Base-by-base conservation (phyloP, 2,888 invertebrate genomes). In the Halictus ligatus region DNA sequence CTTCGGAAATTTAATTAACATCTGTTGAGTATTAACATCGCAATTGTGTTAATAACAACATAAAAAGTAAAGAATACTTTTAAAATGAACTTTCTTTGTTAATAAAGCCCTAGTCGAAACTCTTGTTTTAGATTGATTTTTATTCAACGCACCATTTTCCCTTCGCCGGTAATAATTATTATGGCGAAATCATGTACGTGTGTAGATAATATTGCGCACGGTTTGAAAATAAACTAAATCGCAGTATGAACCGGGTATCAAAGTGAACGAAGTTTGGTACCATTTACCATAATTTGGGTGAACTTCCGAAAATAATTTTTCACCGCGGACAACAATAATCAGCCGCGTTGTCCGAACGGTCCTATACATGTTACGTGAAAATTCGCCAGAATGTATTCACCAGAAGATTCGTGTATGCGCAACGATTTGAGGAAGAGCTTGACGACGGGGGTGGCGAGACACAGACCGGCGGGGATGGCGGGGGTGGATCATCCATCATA, bases 401-500 rank as follows among this genome's bases (percentile, higher is more conserved):
- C 60, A 78, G 84, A 69, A 80, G 82, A 81, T 83, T 77, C 78
- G 79, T 84, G 85, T 86, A 87, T 85, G 88, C 72, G 85, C 90
- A 89, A 89, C 85, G 90, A 90, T 91, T 90, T 85, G 89, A 91
- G 91, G 91, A 91, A 91, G 91, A 91, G 91, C 88, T 85, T 87
- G 89, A 89, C 85, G 86, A 84, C 35, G 67, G 18, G 64, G 88
- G 83, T 85, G 86, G 90, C 78, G 83, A 79, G 85, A 82, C 85
- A 83, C 78, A 84, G 86, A 87, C 81, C 82, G 86, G 84, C 83
- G 85, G 78, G 78, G 54, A 85, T 79, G 83, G 84, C 79, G 64
- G 81, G 81, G 90, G 91, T 85, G 84, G 88, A 89, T 87, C 92
- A 94, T 94, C 93, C 92, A 93, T 94, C 94, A 94, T 94, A 93